These are phyloP conservation scores for Gephyroberyx darwinii DNA, from an alignment of 2,797 vertebrate species.

Conservation along the genomic window DNA sequence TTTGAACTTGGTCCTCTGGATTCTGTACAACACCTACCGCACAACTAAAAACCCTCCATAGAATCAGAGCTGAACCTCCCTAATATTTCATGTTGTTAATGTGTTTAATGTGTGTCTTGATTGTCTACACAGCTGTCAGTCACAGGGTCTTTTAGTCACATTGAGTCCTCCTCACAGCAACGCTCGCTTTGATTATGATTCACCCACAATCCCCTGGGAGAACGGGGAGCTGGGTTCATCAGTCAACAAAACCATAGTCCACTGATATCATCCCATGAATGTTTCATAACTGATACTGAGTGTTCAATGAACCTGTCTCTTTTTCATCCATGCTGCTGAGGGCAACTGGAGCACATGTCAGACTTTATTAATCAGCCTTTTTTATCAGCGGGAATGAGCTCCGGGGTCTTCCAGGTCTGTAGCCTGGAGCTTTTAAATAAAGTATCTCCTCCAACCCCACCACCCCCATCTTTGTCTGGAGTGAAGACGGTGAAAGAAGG, in stretches of 20 bases:
- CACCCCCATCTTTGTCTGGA: slow-evolving; percentile 19
- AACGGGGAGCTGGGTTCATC: slow-evolving; percentile 21
- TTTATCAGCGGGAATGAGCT: slow-evolving; percentile 8
- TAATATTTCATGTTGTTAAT: not conserved
- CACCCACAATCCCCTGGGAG: slow-evolving; percentile 39
- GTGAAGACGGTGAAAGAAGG: slow-evolving; percentile 23
- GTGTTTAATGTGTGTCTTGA: slow-evolving; percentile 18
- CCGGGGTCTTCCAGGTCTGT: slow-evolving; percentile 18
- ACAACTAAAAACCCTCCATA: slow-evolving; percentile 1
- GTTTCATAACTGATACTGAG: slow-evolving; percentile 14
- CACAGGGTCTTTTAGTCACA: slow-evolving; percentile 40
- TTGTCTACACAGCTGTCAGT: slow-evolving; percentile 31
- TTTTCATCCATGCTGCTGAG: slow-evolving; percentile 12
- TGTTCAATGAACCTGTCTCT: slow-evolving; percentile 21
- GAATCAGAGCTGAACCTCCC: slow-evolving; percentile 11
- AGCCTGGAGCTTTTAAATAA: slow-evolving; percentile 29
- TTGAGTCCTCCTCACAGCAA: slow-evolving; percentile 23
- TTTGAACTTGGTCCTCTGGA: slow-evolving; percentile 16
- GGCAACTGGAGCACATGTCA: not conserved
- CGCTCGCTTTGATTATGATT: slow-evolving; percentile 40
- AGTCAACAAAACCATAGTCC: slow-evolving; percentile 3
- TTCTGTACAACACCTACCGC: slow-evolving; percentile 2
- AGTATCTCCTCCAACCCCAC: not conserved
- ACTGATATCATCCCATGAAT: slow-evolving; percentile 33
- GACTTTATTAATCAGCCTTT: slow-evolving; percentile 14